phyloP scores from a whole-genome alignment of 23 tunicate species.

The Halocynthia roretzi region DNA sequence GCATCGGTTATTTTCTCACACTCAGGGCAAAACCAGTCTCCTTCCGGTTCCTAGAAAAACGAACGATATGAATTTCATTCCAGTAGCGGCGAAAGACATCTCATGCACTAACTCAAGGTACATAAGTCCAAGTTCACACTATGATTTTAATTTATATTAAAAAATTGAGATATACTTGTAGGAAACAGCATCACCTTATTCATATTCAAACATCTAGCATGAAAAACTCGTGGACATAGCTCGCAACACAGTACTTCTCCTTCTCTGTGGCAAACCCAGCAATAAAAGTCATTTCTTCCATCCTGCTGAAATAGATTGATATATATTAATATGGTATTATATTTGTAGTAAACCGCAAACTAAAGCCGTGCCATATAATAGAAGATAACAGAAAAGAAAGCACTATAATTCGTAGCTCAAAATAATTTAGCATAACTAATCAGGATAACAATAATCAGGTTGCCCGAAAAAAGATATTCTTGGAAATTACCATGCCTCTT shows the following conservation, averaged over 20 bases:
- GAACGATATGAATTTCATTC: background rate
- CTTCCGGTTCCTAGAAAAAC: slow-evolving; percentile 66
- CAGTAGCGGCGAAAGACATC: no score
- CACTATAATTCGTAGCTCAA: no score
- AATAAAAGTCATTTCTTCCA: slow-evolving; percentile 89
- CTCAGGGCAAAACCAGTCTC: slow-evolving; percentile 95
- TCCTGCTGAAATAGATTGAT: slow-evolving; percentile 31
- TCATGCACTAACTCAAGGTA: no score
- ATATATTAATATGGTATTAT: background rate
- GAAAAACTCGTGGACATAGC: slow-evolving; percentile 91
- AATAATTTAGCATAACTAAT: no score
- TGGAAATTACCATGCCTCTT: no score
- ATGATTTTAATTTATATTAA: no score
- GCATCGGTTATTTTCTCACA: slow-evolving; percentile 82
- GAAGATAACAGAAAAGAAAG: no score
- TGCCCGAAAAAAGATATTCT: no score
- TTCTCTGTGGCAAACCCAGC: slow-evolving; percentile 97
- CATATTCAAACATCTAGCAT: slow-evolving; percentile 76
- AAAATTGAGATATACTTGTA: no score
- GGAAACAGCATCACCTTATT: slow-evolving; percentile 15
- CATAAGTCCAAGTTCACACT: no score
- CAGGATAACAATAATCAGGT: no score
- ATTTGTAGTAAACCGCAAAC: background rate
- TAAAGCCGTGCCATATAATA: background rate
- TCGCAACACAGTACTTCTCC: slow-evolving; percentile 99